Base-by-base conservation (phyloP, 2,113 vertebrate genomes). In the Sphaerodactylus townsendi region DNA sequence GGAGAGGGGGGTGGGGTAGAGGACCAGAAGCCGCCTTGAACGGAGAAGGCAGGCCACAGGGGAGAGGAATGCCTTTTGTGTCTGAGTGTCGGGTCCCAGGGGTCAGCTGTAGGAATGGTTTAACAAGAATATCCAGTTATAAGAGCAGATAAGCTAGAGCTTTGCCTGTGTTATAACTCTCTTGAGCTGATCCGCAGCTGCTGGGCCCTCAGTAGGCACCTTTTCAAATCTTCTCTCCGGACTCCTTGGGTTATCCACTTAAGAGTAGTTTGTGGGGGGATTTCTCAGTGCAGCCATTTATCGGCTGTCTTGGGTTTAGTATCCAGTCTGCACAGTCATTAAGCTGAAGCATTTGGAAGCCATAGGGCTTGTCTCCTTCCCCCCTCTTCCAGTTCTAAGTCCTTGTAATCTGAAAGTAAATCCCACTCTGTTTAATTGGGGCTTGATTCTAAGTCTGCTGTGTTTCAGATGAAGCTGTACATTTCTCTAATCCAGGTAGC, bases 81-180 rank as follows among this genome's bases (percentile, higher is more conserved):
- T 75, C 46, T 68, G 84, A 84, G 59, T 53, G 62, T 72, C 69
- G 71, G 68, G 74, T n/a, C 79, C 66, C 53, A 15, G 33, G 50
- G 53, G 66, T 76, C 39, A 65, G 85, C 39, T 59, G 62, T 33
- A 77, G 73, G 76, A 79, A 82, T 6, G 30, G 68, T 78, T 72
- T 72, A 53, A 39, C 46, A 72, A 77, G 46, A 78, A 64, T 48
- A 78, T 65, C 66, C 56, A 50, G n/a, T 86, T 77, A 65, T 39
- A 82, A 72, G n/a, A 82, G 46, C 81, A 78, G 72, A 76, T 69
- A 76, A 82, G 59, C 80, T 39, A 33, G 75, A 53, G 68, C 44
- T 82, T 72, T 28, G 48, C 59, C 48, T 17, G 76, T 0, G 15
- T 39, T 62, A 6, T 66, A 74, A 69, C 62, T 79, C 77, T 56